These are phyloP conservation scores for Globia sparganii DNA, from an alignment of 2,888 invertebrate genomes.

Conservation along the genomic window DNA sequence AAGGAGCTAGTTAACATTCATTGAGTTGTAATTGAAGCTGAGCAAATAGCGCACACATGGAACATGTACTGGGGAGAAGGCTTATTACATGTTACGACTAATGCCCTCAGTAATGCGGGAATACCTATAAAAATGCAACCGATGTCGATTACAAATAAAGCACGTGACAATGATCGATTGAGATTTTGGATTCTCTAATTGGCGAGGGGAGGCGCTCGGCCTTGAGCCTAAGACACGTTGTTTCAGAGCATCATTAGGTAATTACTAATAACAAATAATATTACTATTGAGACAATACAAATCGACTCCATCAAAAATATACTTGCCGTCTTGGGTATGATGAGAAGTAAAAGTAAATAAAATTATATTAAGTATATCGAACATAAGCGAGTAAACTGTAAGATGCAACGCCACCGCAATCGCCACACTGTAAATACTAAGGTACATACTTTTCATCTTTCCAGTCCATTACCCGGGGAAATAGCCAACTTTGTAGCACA, in stretches of 20 bases:
- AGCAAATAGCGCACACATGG: neutral
- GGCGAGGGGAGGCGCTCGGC: too few species aligned
- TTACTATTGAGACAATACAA: neutral
- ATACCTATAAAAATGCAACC: too few species aligned
- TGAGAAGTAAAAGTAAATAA: neutral
- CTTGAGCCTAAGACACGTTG: neutral
- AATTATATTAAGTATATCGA: neutral
- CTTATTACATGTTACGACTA: neutral
- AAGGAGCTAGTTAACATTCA: slow-evolving; percentile 46
- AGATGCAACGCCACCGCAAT: neutral
- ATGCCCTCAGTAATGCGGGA: neutral
- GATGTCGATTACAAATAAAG: too few species aligned
- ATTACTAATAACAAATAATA: too few species aligned
- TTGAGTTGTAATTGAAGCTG: slow-evolving; percentile 52
- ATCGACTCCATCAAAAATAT: neutral
- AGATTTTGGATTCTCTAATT: neutral
- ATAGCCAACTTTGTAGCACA: neutral
- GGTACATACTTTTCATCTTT: slow-evolving; percentile 16
- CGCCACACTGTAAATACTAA: neutral
- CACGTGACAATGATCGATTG: neutral
- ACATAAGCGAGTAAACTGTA: neutral
- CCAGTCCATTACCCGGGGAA: slow-evolving; percentile 24
- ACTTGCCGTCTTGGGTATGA: too few species aligned
- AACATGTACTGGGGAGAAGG: neutral
- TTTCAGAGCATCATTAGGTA: neutral